Evolutionary conservation across 2,113 vertebrate species (phyloP).

Genomic region (Panthera leo): DNA sequence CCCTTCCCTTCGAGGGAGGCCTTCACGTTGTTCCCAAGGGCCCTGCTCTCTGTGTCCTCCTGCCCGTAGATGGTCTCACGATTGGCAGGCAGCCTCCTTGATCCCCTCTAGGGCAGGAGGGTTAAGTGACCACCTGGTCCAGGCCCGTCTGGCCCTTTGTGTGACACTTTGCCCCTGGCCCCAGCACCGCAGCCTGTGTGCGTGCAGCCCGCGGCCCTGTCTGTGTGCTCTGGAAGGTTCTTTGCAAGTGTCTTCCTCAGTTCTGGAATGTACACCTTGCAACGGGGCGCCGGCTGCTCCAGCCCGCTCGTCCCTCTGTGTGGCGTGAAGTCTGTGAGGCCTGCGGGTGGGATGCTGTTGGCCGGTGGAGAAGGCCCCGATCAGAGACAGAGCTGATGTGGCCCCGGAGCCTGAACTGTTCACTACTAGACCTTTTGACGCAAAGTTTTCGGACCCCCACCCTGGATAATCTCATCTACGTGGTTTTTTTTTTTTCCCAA

Average conservation of each 20-base stretch:
- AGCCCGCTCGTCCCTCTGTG: too few relatives aligned
- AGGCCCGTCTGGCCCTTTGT: not conserved
- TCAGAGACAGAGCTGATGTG: rapidly evolving
- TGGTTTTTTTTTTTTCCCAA: not conserved
- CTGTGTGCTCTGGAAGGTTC: not conserved
- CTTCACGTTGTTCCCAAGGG: rapidly evolving
- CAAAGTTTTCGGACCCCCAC: not conserved
- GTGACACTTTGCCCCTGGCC: rapidly evolving
- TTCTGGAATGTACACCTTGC: rapidly evolving
- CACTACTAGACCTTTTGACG: not conserved
- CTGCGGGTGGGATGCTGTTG: rapidly evolving
- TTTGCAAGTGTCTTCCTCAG: rapidly evolving
- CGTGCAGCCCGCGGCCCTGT: too few relatives aligned
- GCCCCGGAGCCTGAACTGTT: not conserved
- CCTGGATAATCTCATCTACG: rapidly evolving
- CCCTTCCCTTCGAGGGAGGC: rapidly evolving
- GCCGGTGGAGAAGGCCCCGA: not conserved
- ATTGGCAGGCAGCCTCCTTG: not conserved
- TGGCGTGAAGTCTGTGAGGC: rapidly evolving
- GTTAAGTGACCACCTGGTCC: not conserved
- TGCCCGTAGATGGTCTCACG: rapidly evolving
- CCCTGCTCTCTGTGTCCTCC: not conserved
- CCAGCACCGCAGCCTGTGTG: not conserved
- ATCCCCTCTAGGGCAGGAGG: not conserved
- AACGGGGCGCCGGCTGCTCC: rapidly evolving